Conservation (phyloP, 2,888 invertebrate species). For the Fabriciana adippe region DNA sequence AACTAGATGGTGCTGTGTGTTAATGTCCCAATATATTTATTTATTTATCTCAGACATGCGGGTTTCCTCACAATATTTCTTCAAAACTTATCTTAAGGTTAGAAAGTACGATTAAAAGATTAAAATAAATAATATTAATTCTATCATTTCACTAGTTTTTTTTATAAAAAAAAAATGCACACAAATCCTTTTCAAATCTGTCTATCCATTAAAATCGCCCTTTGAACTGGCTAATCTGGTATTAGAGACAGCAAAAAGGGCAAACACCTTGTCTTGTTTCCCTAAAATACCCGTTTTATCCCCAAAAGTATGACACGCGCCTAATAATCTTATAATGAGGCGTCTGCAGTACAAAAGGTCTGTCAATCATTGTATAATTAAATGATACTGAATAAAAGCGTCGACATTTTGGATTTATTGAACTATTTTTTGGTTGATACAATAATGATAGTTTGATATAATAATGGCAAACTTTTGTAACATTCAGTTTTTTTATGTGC, state of each 20-base stretch:
- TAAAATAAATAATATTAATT: too few species aligned
- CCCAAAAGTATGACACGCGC: constrained; percentile 35
- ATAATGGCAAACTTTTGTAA: background rate
- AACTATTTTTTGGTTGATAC: background rate
- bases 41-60: too few species aligned
- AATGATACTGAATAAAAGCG: background rate
- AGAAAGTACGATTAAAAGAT: too few species aligned
- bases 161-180: background rate
- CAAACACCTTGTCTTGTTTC: constrained; percentile 27
- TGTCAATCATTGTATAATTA: constrained; percentile 41
- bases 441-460: background rate
- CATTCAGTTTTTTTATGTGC: too few species aligned
- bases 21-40: too few species aligned
- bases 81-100: too few species aligned
- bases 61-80: too few species aligned
- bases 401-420: background rate
- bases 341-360: constrained; percentile 33
- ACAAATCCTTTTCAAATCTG: constrained; percentile 2
- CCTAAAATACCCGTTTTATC: constrained; percentile 29
- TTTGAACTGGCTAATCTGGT: constrained; percentile 8
- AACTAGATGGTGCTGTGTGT: too few species aligned
- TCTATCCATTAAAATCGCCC: constrained; percentile 5
- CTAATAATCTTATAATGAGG: constrained; percentile 39
- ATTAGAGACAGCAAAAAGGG: constrained; percentile 26
- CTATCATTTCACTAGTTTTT: background rate